phyloP scores from a whole-genome alignment of 2,888 invertebrate species.

The Phlogophora meticulosa region DNA sequence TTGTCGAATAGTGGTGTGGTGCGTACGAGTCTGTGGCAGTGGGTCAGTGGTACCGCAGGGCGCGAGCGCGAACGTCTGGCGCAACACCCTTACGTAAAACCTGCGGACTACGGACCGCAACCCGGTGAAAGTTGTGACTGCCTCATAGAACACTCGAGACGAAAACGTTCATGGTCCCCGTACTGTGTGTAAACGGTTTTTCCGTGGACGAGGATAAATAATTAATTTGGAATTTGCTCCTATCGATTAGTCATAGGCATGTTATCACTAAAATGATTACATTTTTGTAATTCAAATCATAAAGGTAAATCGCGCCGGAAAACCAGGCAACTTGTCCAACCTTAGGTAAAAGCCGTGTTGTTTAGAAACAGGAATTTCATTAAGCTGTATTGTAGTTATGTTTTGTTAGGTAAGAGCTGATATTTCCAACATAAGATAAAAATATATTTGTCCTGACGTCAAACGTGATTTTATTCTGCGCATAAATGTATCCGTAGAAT shows the following conservation, averaged over 20 bases:
- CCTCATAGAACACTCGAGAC: slow-evolving; percentile 80
- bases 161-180: slow-evolving; percentile 67
- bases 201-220: slow-evolving; percentile 47
- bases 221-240: slow-evolving; percentile 21
- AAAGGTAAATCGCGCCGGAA: background rate
- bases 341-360: background rate
- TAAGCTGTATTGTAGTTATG: no score
- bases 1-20: slow-evolving; percentile 75
- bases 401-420: no score
- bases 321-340: background rate
- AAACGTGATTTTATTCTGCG: no score
- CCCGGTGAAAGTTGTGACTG: slow-evolving; percentile 85
- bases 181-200: slow-evolving; percentile 58
- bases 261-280: slow-evolving; percentile 9
- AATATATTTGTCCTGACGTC: no score
- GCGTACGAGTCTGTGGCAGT: slow-evolving; percentile 83
- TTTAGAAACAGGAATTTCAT: no score
- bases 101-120: slow-evolving; percentile 78
- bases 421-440: no score
- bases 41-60: slow-evolving; percentile 90
- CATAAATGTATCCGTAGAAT: no score
- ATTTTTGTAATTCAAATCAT: background rate
- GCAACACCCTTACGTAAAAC: slow-evolving; percentile 90
- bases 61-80: slow-evolving; percentile 84
- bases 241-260: slow-evolving; percentile 8